Conservation (phyloP, 2,888 invertebrate species). For the Drepanosiphum platanoidis region DNA sequence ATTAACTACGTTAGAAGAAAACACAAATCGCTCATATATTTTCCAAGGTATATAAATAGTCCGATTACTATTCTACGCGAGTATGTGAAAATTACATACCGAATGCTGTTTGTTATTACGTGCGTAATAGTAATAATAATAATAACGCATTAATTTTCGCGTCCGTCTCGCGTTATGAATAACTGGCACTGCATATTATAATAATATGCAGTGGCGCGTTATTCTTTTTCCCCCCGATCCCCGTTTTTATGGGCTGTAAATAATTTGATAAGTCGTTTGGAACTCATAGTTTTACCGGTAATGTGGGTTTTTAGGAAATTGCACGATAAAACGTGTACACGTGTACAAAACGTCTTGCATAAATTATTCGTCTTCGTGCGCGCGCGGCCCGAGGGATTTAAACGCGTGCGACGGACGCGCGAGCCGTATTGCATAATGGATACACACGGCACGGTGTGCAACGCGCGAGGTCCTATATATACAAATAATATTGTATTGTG, state of each 20-base stretch:
- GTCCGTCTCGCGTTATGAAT: too few species aligned
- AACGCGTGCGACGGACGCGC: neutral
- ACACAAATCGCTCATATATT: too few species aligned
- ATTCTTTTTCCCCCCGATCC: neutral
- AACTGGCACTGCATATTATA: too few species aligned
- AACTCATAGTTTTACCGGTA: slow-evolving; percentile 16
- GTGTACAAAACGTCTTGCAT: neutral
- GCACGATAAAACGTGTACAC: slow-evolving; percentile 7
- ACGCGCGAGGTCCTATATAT: neutral
- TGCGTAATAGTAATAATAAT: too few species aligned
- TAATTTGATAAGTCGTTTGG: slow-evolving; percentile 19
- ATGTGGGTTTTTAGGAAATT: slow-evolving; percentile 26
- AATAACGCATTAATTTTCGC: too few species aligned
- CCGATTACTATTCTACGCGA: too few species aligned
- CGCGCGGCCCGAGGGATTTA: neutral
- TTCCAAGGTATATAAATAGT: too few species aligned
- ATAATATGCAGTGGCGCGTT: neutral
- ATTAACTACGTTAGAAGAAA: too few species aligned
- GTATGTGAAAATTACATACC: neutral
- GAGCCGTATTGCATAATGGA: neutral
- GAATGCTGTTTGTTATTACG: neutral
- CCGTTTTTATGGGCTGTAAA: neutral
- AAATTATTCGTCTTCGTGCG: slow-evolving; percentile 8
- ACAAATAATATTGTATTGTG: too few species aligned
- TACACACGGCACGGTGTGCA: neutral